phyloP scores from a whole-genome alignment of 2,797 vertebrate species.

The Cercopithecus petaurista region DNA sequence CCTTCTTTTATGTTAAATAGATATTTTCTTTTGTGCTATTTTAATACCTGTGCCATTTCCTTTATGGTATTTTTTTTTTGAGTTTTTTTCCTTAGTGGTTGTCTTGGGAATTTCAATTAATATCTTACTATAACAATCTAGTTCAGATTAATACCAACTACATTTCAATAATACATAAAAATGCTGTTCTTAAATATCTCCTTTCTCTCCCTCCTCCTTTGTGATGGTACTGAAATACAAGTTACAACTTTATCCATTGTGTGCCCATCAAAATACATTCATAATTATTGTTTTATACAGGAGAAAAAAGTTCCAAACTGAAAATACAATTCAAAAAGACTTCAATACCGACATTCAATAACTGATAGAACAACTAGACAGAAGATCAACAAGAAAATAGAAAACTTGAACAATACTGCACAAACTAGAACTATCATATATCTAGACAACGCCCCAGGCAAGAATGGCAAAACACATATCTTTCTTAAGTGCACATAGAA shows the following conservation, averaged over 20 bases:
- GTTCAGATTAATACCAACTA: slow-evolving; percentile 23
- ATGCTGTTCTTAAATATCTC: neutral
- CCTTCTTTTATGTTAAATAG: neutral
- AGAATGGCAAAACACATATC: neutral
- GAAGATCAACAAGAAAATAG: neutral
- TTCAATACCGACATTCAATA: neutral
- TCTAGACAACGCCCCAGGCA: neutral
- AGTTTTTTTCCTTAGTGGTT: neutral
- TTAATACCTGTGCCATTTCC: neutral
- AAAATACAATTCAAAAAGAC: neutral
- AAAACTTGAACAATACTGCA: neutral
- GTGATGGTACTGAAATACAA: neutral
- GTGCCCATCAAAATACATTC: neutral
- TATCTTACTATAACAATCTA: neutral
- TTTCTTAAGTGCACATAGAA: neutral
- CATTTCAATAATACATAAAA: slow-evolving; percentile 11
- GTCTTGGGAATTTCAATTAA: neutral
- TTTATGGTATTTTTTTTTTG: slow-evolving; percentile 11
- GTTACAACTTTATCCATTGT: neutral
- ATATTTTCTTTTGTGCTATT: neutral
- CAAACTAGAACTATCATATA: neutral
- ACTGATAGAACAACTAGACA: neutral
- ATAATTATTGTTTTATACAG: neutral
- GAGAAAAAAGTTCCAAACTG: neutral
- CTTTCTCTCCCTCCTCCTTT: neutral